Base-by-base conservation (phyloP, 2,888 invertebrate species). In the Tetragnatha montana region DNA sequence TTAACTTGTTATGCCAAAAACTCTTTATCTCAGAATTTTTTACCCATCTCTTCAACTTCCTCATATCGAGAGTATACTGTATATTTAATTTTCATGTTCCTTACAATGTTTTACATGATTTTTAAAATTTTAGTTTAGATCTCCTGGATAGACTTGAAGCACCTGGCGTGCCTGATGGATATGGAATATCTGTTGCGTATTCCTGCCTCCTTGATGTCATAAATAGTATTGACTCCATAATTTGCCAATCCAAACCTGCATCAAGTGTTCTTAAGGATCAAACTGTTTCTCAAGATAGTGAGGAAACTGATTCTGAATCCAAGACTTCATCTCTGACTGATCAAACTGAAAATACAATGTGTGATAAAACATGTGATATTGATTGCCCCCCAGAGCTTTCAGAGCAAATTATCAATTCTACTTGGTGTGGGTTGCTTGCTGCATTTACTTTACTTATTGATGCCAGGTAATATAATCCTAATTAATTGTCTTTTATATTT, bases 61-160 rank as follows among this genome's bases (percentile, higher is more conserved):
- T n/a, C n/a, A n/a, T n/a, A n/a, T n/a, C n/a, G n/a, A n/a, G n/a
- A n/a, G n/a, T n/a, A n/a, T 35, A 35, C 35, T 35, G 4, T 35
- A 35, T 70, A 60, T 79, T 81, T 47, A 17, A 47, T 50, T 50
- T 50, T n/a, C 10, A n/a, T 50, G 17, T 76, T 76, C 8, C 49
- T 47, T 73, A 73, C 21, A 12, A 73, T 19, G 21, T 19, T 4
- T 19, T 73, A 22, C 12, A 19, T 19, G 12, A 8, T 22, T 47
- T 47, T 79, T 71, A 93, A 82, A 87, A 82, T 83, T 91, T 91
- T 94, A 87, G 93, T 98, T 95, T 99, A 93, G 99, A 99, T 93
- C 97, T 98, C 96, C 93, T 99, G 92, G 99, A 99, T 93, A 98
- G 98, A 93, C 95, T 96, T 21, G 99, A 99, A 92, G 97, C 99